A percentile compares a stretch with the other conserved stretches of the same genome.
Evolutionary conservation across 1,140 invertebrate species (phyloP).

Genomic region (Leptopilina clavipes): DNA sequence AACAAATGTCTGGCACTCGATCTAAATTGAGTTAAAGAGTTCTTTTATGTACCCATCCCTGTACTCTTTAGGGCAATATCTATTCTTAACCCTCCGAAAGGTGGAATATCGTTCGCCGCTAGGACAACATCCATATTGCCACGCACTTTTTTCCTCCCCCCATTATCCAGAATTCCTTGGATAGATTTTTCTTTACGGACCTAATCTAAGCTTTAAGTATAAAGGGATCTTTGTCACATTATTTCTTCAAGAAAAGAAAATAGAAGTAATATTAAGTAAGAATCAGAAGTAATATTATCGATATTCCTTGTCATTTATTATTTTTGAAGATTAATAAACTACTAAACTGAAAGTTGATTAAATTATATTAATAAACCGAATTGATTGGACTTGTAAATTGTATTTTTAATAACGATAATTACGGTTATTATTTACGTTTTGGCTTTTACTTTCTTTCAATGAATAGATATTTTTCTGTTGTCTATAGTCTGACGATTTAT

Average conservation of each 20-base stretch:
- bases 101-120: conserved; percentile 59
- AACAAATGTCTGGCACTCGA: conserved; percentile 74
- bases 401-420: no score
- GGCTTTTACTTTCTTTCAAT: conserved; percentile 9
- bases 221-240: no score
- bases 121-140: conserved; percentile 70
- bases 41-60: conserved; percentile 46
- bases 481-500: conserved; percentile 51
- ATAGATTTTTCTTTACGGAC: conserved; percentile 73
- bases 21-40: conserved; percentile 74
- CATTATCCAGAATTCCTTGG: conserved; percentile 41
- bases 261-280: no score
- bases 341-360: no score
- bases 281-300: no score
- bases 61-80: conserved; percentile 57
- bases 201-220: conserved; percentile 73
- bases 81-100: conserved; percentile 44
- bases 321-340: no score
- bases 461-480: conserved; percentile 34
- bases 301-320: no score
- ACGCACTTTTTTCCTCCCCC: conserved; percentile 44
- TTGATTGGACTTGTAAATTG: no score
- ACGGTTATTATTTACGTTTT: no score
- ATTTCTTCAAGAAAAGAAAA: conserved; percentile 55
- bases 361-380: no score